Conservation (phyloP, 2,113 vertebrate species). For the Strigops habroptila region DNA sequence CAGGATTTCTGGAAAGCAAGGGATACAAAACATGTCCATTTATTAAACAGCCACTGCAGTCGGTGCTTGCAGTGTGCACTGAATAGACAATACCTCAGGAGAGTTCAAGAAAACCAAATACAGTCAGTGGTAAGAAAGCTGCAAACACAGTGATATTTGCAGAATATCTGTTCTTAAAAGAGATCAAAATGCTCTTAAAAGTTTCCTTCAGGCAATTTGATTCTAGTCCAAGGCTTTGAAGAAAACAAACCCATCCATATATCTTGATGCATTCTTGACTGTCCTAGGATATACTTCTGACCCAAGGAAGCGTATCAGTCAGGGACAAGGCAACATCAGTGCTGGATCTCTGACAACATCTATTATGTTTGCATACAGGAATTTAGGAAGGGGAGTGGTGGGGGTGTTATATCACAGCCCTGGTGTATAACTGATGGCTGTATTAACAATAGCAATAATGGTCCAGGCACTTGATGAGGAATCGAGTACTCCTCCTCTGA, state of each 20-base stretch:
- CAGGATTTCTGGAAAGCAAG: not conserved
- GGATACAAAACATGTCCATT: not conserved
- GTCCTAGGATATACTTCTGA: not conserved
- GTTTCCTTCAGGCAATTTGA: slow-evolving; percentile 15
- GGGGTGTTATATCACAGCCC: not conserved
- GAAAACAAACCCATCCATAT: not conserved
- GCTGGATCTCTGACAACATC: not conserved
- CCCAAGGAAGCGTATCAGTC: not conserved
- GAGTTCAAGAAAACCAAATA: not conserved
- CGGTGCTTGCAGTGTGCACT: not conserved
- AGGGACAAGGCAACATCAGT: not conserved
- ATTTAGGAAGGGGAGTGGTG: not conserved
- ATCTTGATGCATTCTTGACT: not conserved
- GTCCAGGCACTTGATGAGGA: not conserved
- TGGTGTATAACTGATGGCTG: not conserved
- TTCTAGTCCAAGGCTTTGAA: not conserved
- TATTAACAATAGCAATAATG: not conserved
- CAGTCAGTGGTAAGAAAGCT: not conserved
- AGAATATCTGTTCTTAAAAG: not conserved
- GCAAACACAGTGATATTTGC: not conserved
- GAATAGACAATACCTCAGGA: not conserved
- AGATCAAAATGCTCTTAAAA: not conserved
- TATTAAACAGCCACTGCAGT: not conserved
- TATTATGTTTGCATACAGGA: not conserved
- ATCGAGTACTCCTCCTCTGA: not conserved